Conservation (phyloP, 2,113 vertebrate genomes). For the Mesitornis unicolor region DNA sequence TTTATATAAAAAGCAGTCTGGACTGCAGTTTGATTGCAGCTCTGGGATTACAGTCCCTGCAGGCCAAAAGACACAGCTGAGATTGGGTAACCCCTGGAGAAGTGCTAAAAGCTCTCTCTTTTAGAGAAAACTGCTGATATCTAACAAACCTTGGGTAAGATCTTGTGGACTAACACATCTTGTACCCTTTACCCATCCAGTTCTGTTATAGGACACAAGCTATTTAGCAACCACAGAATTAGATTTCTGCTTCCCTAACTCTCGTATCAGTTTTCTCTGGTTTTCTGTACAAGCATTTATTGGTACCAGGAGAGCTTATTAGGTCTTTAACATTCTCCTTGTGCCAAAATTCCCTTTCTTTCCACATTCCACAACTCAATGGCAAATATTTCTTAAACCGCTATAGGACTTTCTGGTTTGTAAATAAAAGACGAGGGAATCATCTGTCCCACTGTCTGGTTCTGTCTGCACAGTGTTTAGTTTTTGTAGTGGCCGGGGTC, state of each 20-base stretch:
- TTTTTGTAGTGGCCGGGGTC: not conserved
- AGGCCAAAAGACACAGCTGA: not conserved
- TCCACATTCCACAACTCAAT: not conserved
- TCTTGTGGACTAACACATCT: not conserved
- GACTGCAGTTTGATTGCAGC: not conserved
- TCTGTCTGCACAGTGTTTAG: not conserved
- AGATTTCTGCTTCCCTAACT: not conserved
- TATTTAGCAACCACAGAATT: not conserved
- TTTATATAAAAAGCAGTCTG: not conserved
- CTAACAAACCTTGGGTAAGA: not conserved
- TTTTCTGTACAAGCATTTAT: not conserved
- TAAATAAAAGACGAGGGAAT: not conserved
- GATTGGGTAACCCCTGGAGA: not conserved
- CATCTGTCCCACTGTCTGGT: not conserved
- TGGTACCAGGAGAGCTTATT: not conserved
- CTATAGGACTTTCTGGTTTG: not conserved
- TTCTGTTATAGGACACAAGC: not conserved
- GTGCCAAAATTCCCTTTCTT: not conserved
- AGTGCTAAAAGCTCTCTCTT: not conserved
- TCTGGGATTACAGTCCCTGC: not conserved
- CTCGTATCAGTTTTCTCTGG: not conserved
- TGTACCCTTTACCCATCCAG: not conserved
- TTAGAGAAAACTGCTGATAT: not conserved
- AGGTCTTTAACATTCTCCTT: not conserved
- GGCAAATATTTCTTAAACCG: not conserved